These are phyloP conservation scores for Camelus bactrianus DNA, from an alignment of 2,113 vertebrate species.

Conservation along the genomic window DNA sequence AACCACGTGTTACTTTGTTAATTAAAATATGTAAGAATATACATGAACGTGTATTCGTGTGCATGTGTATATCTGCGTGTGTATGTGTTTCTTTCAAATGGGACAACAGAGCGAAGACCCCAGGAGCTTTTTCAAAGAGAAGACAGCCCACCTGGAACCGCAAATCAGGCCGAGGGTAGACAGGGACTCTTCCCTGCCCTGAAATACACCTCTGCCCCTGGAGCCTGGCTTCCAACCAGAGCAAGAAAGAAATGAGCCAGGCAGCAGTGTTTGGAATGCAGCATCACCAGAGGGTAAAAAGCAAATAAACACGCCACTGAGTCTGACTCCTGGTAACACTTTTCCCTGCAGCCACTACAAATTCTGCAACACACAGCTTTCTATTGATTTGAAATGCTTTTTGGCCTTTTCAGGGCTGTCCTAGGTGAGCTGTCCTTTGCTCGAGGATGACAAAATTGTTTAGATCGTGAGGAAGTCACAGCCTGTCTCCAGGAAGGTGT, in stretches of 20 bases:
- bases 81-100: not conserved
- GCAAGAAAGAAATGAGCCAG: not conserved
- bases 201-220: not conserved
- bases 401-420: not conserved
- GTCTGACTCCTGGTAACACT: not conserved
- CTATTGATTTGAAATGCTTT: not conserved
- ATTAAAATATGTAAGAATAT: not conserved
- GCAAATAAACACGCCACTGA: not conserved
- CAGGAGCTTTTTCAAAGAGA: not conserved
- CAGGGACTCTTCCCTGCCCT: not conserved
- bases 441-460: not conserved
- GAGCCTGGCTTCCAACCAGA: rapidly evolving
- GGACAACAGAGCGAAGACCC: not conserved
- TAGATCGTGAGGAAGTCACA: too few species aligned
- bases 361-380: not conserved
- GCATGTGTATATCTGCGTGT: rapidly evolving
- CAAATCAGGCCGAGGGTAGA: not conserved
- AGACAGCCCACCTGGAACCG: not conserved
- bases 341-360: not conserved
- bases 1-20: not conserved
- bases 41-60: not conserved
- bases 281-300: not conserved
- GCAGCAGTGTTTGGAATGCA: rapidly evolving
- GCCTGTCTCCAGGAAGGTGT: not conserved
- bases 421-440: not conserved